These are phyloP conservation scores for Typhlomys cinereus DNA, from an alignment of 2,113 vertebrate species.

Conservation along the genomic window DNA sequence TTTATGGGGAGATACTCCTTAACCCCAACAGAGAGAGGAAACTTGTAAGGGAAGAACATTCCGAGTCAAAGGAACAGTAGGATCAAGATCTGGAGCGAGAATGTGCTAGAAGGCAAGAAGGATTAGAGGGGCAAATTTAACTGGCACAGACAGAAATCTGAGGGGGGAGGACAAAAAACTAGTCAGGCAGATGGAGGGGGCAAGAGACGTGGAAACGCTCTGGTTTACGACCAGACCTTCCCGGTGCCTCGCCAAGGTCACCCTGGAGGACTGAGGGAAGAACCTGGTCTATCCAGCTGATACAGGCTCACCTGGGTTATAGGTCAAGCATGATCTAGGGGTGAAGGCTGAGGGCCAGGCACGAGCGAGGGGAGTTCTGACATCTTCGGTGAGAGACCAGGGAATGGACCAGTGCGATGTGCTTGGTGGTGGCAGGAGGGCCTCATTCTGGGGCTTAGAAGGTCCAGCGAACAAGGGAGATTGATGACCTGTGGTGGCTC, in stretches of 20 bases:
- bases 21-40: background rate
- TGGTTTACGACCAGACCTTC: background rate
- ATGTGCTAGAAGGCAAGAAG: background rate
- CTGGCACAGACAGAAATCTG: background rate
- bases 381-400: too few species aligned
- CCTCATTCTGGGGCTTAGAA: too few species aligned
- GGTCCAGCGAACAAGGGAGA: too few species aligned
- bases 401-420: too few species aligned
- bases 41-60: too few species aligned
- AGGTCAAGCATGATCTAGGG: too few species aligned
- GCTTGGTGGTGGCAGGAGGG: too few species aligned
- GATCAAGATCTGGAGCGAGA: background rate
- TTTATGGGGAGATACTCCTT: too few species aligned
- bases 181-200: rapidly evolving
- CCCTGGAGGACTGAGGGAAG: background rate
- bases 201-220: background rate
- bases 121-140: rapidly evolving
- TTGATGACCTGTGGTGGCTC: too few species aligned
- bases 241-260: too few species aligned
- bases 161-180: background rate
- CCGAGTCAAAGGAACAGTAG: background rate
- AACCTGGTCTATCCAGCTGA: rapidly evolving
- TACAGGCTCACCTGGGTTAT: background rate
- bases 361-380: rapidly evolving
- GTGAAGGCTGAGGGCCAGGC: rapidly evolving